phyloP scores from a whole-genome alignment of 2,113 vertebrate species.

The Xiphophorus maculatus region DNA sequence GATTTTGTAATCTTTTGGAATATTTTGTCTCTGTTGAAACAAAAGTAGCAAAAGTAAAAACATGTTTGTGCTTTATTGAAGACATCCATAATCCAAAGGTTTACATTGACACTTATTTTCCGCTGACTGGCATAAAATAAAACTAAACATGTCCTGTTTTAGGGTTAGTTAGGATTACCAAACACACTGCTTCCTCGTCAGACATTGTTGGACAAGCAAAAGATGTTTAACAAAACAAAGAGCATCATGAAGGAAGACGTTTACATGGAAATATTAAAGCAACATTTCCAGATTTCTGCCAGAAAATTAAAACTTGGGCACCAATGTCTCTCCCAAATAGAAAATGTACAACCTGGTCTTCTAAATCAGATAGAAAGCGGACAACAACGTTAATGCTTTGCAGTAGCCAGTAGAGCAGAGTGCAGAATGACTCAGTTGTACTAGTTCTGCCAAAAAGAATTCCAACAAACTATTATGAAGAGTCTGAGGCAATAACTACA shows the following conservation, averaged over 20 bases:
- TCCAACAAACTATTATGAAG: too few species aligned
- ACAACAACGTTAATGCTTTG: too few species aligned
- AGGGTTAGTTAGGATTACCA: background rate
- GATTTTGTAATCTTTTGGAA: constrained; percentile 85
- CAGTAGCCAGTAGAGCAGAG: too few species aligned
- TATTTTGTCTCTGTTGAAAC: constrained; percentile 80
- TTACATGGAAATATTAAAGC: too few species aligned
- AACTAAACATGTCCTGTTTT: background rate
- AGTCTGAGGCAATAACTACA: too few species aligned
- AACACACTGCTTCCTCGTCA: too few species aligned
- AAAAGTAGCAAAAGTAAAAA: constrained; percentile 1
- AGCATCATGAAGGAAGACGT: too few species aligned
- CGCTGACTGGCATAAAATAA: background rate
- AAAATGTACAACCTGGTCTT: background rate
- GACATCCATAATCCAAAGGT: background rate
- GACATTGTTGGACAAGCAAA: too few species aligned
- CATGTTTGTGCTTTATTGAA: background rate
- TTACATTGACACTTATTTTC: background rate
- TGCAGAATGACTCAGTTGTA: too few species aligned
- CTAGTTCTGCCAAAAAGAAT: too few species aligned
- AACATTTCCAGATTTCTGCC: too few species aligned
- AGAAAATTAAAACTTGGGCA: background rate
- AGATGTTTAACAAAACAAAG: too few species aligned
- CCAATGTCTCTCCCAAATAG: background rate
- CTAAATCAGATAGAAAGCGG: background rate